Percentiles rank a stretch among this genome's conserved stretches.
These are phyloP conservation scores for Bos javanicus DNA, from an alignment of 2,113 vertebrate genomes.

Conservation along the genomic window DNA sequence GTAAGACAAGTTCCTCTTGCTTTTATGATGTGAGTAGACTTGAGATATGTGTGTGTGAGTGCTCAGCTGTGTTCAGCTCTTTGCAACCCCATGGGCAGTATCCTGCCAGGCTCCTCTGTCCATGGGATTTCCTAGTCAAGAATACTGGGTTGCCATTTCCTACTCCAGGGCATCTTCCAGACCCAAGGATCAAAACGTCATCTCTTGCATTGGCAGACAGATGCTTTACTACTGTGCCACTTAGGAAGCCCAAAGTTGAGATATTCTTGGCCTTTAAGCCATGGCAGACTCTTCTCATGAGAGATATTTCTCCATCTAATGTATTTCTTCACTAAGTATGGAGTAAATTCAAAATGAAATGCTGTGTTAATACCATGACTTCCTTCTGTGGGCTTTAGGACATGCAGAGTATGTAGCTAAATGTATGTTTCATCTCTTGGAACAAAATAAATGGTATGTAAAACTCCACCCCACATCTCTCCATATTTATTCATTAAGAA, in stretches of 20 bases:
- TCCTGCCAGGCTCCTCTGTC: not conserved
- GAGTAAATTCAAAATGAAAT: conserved; percentile 14
- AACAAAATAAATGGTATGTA: not conserved
- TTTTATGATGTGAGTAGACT: not conserved
- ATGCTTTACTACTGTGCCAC: not conserved
- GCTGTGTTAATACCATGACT: not conserved
- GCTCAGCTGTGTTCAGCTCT: not conserved
- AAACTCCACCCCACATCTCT: not conserved
- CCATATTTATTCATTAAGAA: not conserved
- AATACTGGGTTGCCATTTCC: not conserved
- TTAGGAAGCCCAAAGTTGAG: not conserved
- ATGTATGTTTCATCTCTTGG: not conserved
- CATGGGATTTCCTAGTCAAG: not conserved
- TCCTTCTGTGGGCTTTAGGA: not conserved
- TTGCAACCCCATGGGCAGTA: not conserved
- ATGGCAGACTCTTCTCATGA: not conserved
- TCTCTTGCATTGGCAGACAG: not conserved
- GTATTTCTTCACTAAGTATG: not conserved
- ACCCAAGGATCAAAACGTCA: not conserved
- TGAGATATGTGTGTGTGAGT: not conserved
- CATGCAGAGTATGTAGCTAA: not conserved
- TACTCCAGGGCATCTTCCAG: not conserved
- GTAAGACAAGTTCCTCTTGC: not conserved
- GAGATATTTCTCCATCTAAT: not conserved
- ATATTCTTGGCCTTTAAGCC: not conserved